Conservation (phyloP, 2,797 vertebrate genomes). For the Erethizon dorsatum region DNA sequence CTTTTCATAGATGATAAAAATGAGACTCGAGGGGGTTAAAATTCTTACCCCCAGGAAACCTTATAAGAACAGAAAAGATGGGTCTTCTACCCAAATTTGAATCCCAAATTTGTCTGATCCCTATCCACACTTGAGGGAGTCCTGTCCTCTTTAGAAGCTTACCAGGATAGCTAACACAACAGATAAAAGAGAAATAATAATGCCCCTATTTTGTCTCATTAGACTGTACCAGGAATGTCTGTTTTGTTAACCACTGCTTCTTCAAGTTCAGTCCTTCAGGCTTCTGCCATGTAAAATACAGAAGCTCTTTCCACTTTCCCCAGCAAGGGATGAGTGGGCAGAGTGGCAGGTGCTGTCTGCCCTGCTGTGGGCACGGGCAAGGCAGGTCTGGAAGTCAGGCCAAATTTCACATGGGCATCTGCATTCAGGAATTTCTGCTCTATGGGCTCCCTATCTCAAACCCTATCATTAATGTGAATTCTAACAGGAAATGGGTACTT, state of each 20-base stretch:
- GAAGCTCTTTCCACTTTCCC: background rate
- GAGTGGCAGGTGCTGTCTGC: background rate
- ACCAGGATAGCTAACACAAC: background rate
- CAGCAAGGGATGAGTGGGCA: background rate
- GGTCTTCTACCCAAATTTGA: background rate
- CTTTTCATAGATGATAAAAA: constrained; percentile 7
- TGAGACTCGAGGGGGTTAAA: background rate
- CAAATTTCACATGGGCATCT: constrained; percentile 52
- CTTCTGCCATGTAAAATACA: background rate
- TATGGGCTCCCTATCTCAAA: constrained; percentile 6
- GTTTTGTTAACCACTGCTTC: background rate
- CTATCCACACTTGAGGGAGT: background rate
- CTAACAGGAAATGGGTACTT: constrained; percentile 65
- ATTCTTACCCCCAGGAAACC: background rate
- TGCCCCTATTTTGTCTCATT: background rate
- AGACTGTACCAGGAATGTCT: background rate
- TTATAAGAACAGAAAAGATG: background rate
- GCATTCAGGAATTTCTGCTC: constrained; percentile 1
- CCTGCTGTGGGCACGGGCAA: background rate
- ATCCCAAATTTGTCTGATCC: background rate
- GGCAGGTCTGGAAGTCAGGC: constrained; percentile 42
- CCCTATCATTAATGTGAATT: constrained; percentile 65
- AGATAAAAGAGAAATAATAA: background rate
- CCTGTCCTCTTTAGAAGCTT: background rate
- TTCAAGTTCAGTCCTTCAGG: constrained; percentile 30